Evolutionary conservation across 2,113 vertebrate genomes (phyloP), one percentile per base, ranked within the genome.

Genomic region (Gymnogyps californianus): DNA sequence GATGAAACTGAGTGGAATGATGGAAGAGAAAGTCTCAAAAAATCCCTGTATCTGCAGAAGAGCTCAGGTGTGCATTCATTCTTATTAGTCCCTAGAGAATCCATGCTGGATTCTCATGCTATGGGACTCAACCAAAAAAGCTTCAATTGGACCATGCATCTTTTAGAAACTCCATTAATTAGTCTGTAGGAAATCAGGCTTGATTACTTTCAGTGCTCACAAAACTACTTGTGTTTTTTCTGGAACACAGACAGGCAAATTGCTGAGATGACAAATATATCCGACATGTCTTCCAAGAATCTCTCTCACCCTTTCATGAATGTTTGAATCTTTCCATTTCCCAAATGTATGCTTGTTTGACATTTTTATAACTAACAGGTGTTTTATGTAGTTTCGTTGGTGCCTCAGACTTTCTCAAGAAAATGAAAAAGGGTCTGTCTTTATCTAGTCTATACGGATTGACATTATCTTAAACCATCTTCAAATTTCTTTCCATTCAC

Each of bases 311-410:
- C 42, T 71, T 92, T 70, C 29, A 17, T 65, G 57, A 83, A 52
- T 38, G 55, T 36, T 71, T 89, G 93, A 92, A 61, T 91, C 85
- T 69, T 67, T 83, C 83, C 16, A 15, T 89, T 94, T 91, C 91
- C 90, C 80, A 84, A 72, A 87, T 40, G 55, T 59, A 6, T n/a
- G 58, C 42, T 87, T 87, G 44, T 58, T 72, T 87, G 90, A 94
- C 69, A 52, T 79, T 93, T 96, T 95, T 95, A 89, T 89, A 92
- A 84, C 59, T 87, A 91, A 51, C 89, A 96, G 89, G 85, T 90
- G 81, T 65, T 93, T 94, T 89, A 55, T 51, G 52, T 69, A 82
- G 69, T 62, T 87, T 84, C 7, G 2, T 64, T 84, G 47, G 40
- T 92, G 36, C n/a, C 66, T 95, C 83, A 89, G 1, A 89, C 70